These are phyloP conservation scores for Polydrusus tereticollis DNA, from an alignment of 2,888 invertebrate species.

Conservation along the genomic window DNA sequence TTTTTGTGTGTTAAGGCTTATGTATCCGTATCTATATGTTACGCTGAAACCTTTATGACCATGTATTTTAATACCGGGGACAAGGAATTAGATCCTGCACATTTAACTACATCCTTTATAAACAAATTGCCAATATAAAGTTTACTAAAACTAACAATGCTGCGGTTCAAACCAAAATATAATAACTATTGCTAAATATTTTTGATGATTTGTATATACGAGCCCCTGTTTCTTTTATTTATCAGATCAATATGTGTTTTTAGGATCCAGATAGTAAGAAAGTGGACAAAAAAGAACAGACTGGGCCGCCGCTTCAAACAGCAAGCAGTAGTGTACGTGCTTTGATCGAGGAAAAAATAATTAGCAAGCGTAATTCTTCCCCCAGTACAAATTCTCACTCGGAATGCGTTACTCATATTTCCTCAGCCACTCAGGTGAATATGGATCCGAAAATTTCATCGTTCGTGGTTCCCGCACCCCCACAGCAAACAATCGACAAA, in stretches of 20 bases:
- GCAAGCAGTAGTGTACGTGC: constrained; percentile 92
- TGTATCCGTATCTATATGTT: not conserved
- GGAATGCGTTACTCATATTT: constrained; percentile 49
- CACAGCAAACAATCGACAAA: constrained; percentile 60
- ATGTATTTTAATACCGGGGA: not conserved
- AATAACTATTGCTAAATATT: no score
- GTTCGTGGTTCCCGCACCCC: constrained; percentile 73
- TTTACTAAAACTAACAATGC: not conserved
- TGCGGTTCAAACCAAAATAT: no score
- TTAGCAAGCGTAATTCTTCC: constrained; percentile 81
- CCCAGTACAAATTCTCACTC: constrained; percentile 50
- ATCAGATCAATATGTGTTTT: constrained; percentile 23
- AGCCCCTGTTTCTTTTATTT: no score
- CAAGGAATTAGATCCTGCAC: not conserved
- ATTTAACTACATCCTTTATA: not conserved
- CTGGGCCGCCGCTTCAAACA: constrained; percentile 90
- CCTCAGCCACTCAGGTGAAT: constrained; percentile 52
- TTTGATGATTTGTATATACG: no score
- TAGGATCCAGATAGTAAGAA: constrained; percentile 90
- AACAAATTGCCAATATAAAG: not conserved
- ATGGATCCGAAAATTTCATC: constrained; percentile 66
- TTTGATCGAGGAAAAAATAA: constrained; percentile 93
- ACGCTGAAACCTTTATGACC: not conserved
- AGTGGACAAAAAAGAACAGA: constrained; percentile 85
- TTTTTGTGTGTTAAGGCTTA: constrained; percentile 20